phyloP scores from a whole-genome alignment of 2,888 invertebrate species.

The Diplolepis rosae region DNA sequence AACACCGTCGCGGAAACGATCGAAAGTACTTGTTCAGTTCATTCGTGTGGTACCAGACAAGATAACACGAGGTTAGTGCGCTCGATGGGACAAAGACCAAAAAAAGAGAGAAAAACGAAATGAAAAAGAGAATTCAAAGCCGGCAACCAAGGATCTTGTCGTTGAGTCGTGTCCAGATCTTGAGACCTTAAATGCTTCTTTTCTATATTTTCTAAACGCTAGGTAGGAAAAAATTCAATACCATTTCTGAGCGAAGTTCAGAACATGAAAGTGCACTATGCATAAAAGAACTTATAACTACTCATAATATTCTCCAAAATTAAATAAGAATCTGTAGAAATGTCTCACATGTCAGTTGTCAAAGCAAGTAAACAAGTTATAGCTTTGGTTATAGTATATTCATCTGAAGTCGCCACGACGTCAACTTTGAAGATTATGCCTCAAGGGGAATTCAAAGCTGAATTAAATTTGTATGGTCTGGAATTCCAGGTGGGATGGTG shows the following conservation, averaged over 20 bases:
- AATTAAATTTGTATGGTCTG: neutral
- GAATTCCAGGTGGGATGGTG: neutral
- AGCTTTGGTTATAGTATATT: too few relatives aligned
- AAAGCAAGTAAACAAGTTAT: neutral
- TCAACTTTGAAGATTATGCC: neutral
- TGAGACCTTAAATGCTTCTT: neutral
- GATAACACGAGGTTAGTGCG: neutral
- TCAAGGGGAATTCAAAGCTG: neutral
- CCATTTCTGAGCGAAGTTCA: neutral
- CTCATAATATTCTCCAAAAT: neutral
- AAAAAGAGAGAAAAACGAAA: neutral
- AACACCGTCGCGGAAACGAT: neutral
- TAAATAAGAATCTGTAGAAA: neutral
- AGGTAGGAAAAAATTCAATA: neutral
- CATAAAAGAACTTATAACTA: neutral
- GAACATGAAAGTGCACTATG: neutral
- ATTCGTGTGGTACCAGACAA: neutral
- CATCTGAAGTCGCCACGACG: neutral
- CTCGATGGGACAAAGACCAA: neutral
- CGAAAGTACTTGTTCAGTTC: neutral
- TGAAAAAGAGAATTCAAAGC: constrained; percentile 4
- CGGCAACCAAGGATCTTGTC: neutral
- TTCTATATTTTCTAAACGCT: neutral
- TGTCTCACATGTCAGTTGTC: neutral
- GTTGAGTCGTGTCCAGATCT: neutral